Percentiles rank a stretch among this genome's conserved stretches.
Evolutionary conservation across 2,888 invertebrate genomes (phyloP).

Genomic region (Ceramica pisi): DNA sequence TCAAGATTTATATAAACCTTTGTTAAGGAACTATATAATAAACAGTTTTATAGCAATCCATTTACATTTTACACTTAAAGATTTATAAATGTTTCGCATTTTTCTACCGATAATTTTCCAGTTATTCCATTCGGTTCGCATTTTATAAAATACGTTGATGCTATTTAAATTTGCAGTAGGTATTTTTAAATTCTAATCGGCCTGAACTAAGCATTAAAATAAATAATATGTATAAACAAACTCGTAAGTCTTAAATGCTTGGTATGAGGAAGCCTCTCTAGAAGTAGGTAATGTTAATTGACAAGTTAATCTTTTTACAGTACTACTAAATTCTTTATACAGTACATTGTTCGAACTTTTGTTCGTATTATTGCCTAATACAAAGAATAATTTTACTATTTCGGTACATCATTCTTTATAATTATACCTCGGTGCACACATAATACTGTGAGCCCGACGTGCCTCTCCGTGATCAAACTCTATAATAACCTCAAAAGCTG

Average conservation of each 20-base stretch:
- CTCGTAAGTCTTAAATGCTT: background rate
- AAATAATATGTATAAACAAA: background rate
- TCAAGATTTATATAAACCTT: slow-evolving; percentile 20
- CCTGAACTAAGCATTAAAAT: slow-evolving; percentile 1
- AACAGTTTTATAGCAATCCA: slow-evolving; percentile 3
- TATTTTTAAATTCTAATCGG: slow-evolving; percentile 5
- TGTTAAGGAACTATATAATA: background rate
- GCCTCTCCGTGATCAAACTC: background rate
- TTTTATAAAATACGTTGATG: background rate
- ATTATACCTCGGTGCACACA: background rate
- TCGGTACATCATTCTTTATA: too few species aligned
- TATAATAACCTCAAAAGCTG: background rate
- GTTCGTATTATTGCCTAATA: background rate
- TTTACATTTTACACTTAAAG: background rate
- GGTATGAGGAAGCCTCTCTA: slow-evolving; percentile 35
- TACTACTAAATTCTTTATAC: too few species aligned
- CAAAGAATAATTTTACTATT: too few species aligned
- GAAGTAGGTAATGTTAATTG: background rate
- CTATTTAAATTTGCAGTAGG: background rate
- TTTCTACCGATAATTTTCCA: slow-evolving; percentile 1
- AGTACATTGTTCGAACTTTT: background rate
- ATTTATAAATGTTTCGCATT: slow-evolving; percentile 9
- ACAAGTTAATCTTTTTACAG: background rate
- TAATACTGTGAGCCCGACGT: background rate
- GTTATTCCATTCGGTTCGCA: background rate